phyloP scores from a whole-genome alignment of 35 echinoderm and acorn worm species.

The Ophiothrix spiculata region DNA sequence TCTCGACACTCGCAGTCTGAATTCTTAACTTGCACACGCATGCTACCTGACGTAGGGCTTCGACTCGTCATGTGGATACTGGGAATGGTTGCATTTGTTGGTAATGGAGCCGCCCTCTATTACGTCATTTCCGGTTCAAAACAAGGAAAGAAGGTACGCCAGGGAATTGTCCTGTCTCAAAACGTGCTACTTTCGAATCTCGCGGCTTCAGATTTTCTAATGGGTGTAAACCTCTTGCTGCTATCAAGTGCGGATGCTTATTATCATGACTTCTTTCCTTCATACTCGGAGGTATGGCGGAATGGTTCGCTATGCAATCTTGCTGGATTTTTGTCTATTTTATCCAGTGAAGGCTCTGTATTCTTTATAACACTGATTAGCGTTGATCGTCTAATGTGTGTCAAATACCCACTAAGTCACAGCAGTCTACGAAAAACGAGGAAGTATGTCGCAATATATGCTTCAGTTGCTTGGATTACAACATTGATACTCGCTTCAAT shows the following conservation, averaged over 20 bases:
- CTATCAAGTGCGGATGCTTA: conserved; percentile 51
- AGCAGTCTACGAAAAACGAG: conserved; percentile 24
- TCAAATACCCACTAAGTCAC: conserved; percentile 39
- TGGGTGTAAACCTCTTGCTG: conserved; percentile 69
- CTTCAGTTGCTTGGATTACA: conserved; percentile 32
- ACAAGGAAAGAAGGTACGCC: conserved; percentile 31
- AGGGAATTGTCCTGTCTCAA: too few species aligned
- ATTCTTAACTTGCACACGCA: conserved; percentile 33
- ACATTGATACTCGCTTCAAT: conserved; percentile 31
- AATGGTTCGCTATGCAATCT: conserved; percentile 52
- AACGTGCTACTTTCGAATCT: conserved; percentile 59
- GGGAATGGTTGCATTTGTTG: conserved; percentile 60
- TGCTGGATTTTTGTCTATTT: background rate
- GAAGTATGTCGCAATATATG: background rate
- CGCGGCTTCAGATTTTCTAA: conserved; percentile 50
- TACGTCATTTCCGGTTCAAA: conserved; percentile 32
- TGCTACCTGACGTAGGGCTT: conserved; percentile 47
- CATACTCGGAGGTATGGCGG: conserved; percentile 51
- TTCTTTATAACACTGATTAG: background rate
- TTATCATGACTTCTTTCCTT: conserved; percentile 36
- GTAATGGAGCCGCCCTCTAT: conserved; percentile 49
- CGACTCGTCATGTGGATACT: conserved; percentile 67
- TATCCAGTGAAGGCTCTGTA: background rate
- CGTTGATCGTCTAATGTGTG: background rate
- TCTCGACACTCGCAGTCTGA: background rate